Evolutionary conservation across 2,113 vertebrate species (phyloP).

Genomic region (Corythornis cristatus): DNA sequence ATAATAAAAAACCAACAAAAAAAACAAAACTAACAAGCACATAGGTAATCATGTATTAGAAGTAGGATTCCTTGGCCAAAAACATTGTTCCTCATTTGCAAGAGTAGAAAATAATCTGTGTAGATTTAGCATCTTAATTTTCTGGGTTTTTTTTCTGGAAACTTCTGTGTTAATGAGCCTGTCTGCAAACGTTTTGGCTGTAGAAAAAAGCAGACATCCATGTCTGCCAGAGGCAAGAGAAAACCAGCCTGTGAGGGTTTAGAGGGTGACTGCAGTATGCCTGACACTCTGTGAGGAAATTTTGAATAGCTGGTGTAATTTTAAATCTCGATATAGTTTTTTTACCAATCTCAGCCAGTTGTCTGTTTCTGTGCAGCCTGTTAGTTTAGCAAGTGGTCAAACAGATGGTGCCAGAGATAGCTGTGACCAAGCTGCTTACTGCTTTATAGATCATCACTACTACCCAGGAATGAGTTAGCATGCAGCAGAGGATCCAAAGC

Average conservation of each 20-base stretch:
- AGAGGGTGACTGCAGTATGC: neutral
- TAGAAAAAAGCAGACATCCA: neutral
- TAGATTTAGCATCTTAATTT: neutral
- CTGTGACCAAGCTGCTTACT: conserved; percentile 6
- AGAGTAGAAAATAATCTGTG: neutral
- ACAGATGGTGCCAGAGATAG: conserved; percentile 28
- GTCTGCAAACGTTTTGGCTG: conserved; percentile 3
- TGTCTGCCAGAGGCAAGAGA: neutral
- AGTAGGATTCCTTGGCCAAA: neutral
- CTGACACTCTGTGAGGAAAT: neutral
- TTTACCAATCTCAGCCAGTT: neutral
- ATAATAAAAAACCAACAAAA: neutral
- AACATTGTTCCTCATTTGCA: neutral
- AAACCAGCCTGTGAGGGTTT: neutral
- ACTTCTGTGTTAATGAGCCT: neutral
- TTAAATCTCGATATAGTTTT: neutral
- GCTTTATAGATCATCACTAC: neutral
- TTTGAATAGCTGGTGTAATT: conserved; percentile 18
- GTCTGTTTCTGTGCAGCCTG: neutral
- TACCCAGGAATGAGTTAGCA: neutral
- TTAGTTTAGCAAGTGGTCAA: conserved; percentile 36
- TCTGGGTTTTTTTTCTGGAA: neutral
- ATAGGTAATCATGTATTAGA: neutral
- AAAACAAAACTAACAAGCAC: neutral
- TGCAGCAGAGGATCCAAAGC: neutral